Conservation (phyloP, 2,113 vertebrate species). For the Cinclus cinclus region DNA sequence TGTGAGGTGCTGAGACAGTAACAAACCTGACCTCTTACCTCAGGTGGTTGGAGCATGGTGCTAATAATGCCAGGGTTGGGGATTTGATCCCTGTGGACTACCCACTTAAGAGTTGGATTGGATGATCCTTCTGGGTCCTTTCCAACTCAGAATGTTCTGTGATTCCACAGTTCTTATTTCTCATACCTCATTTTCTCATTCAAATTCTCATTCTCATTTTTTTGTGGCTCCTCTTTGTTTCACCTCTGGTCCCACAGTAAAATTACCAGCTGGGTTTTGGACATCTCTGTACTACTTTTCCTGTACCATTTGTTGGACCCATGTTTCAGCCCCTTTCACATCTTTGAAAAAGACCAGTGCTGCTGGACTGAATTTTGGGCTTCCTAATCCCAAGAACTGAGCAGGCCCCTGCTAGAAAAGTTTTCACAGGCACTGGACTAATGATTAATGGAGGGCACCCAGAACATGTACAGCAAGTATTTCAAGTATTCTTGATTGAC, state of each 20-base stretch:
- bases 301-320: background rate
- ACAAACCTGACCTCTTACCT: background rate
- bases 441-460: background rate
- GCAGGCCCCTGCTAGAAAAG: background rate
- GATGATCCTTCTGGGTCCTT: background rate
- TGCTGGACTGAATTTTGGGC: background rate
- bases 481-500: background rate
- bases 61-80: background rate
- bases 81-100: background rate
- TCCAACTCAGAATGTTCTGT: background rate
- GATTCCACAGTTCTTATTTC: background rate
- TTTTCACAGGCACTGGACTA: background rate
- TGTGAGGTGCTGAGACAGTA: background rate
- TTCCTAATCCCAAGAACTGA: background rate
- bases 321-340: background rate
- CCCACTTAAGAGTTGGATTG: too few species aligned
- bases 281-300: background rate
- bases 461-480: background rate
- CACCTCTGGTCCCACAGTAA: background rate
- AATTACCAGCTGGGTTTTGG: background rate
- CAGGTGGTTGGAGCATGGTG: background rate
- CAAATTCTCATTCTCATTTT: background rate
- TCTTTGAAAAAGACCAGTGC: background rate
- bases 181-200: background rate
- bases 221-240: background rate